These are phyloP conservation scores for Sesia apiformis DNA, from an alignment of 2,888 invertebrate genomes.

Conservation along the genomic window DNA sequence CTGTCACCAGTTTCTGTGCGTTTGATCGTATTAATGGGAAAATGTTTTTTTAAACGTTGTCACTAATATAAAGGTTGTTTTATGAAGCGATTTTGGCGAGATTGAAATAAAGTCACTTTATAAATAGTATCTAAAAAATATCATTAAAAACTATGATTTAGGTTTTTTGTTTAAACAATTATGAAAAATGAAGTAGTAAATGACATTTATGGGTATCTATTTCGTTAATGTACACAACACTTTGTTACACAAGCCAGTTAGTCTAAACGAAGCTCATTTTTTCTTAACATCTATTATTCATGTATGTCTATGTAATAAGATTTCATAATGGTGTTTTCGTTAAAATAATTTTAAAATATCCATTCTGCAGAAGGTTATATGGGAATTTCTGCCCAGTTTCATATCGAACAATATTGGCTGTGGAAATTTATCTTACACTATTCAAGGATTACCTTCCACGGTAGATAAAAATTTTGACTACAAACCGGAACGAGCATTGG, in stretches of 20 bases:
- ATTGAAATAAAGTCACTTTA: no score
- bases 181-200: neutral
- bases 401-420: no score
- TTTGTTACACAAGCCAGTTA: conserved; percentile 66
- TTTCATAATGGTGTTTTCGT: neutral
- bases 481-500: no score
- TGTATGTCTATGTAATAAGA: neutral
- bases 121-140: no score
- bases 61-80: neutral
- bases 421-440: no score
- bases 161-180: no score
- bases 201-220: conserved; percentile 23
- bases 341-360: neutral
- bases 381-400: no score
- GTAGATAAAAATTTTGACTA: no score
- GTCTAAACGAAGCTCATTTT: conserved; percentile 72
- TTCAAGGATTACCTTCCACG: no score
- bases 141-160: no score
- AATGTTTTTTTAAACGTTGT: conserved; percentile 1
- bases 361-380: no score
- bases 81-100: no score
- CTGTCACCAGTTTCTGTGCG: conserved; percentile 70
- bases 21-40: conserved; percentile 35
- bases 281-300: conserved; percentile 59
- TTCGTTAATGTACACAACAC: conserved; percentile 54